Base-by-base conservation (phyloP, 2,797 vertebrate species). In the Poeciliopsis infans region DNA sequence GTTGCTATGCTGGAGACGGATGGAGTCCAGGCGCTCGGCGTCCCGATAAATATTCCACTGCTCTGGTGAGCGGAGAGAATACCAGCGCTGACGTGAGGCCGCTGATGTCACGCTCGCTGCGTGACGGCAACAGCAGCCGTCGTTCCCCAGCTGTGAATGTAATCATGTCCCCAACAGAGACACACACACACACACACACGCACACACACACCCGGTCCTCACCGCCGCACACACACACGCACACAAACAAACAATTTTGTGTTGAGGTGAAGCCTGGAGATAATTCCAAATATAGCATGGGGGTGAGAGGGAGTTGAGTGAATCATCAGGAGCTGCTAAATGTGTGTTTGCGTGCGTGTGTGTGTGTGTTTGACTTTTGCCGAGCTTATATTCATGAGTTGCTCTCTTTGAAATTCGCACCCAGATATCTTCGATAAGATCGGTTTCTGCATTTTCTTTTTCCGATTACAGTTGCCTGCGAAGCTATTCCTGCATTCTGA, bases 271-370 rank as follows among this genome's bases (percentile, higher is more conserved):
- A 87, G 92, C 91, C 90, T 73, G 11, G 86, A 93, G 92, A 94
- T 90, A 85, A 90, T 68, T 90, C 93, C 90, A 93, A 93, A 93
- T 93, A 95, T 94, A 95, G 93, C 91, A 89, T 76, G 77, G 72
- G 80, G 87, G 75, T 84, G 70, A 86, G 84, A 87, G 83, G 78
- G 81, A 80, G 81, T 76, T 47, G 83, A 74, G 84, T 93, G 94
- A 94, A 86, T 95, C 94, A 95, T 92, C 90, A 64, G n/a, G 45
- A 92, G 92, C 85, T 90, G 82, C 87, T 83, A 49, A 82, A 85
- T 20, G 10, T 25, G 51, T 57, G 64, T n/a, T 39, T 23, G 0
- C 18, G 41, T 76, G 72, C 12, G 57, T 59, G 12, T 72, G 55
- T 47, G 2, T 45, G 61, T 13, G 2, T 45, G 61, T 55, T 68